Evolutionary conservation across 2,113 vertebrate species (phyloP).

Genomic region (Leucopsar rothschildi): DNA sequence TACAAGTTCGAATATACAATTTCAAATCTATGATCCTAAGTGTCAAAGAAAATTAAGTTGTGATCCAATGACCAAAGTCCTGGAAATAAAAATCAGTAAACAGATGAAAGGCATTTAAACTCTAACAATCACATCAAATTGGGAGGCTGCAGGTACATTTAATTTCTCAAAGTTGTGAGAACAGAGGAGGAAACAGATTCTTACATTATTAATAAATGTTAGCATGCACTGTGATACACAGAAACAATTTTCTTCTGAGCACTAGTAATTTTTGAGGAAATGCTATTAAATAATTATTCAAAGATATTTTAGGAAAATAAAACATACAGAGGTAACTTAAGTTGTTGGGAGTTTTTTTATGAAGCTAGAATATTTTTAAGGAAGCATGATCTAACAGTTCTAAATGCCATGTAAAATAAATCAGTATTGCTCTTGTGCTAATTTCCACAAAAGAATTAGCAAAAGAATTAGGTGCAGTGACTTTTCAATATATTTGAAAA

Average conservation of each 20-base stretch:
- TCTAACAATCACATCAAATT: not conserved
- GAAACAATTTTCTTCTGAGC: not conserved
- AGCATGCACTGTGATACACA: not conserved
- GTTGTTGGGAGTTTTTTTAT: not conserved
- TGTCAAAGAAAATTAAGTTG: not conserved
- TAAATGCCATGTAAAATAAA: not conserved
- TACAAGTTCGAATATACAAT: not conserved
- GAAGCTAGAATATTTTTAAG: not conserved
- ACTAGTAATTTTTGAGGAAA: not conserved
- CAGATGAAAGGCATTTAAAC: not conserved
- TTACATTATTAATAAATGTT: not conserved
- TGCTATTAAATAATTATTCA: not conserved
- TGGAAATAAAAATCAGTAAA: not conserved
- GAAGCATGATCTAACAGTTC: not conserved
- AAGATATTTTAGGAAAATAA: not conserved
- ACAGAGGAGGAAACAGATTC: not conserved
- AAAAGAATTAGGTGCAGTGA: not conserved
- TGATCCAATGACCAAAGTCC: not conserved
- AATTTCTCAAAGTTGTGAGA: not conserved
- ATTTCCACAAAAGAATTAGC: not conserved
- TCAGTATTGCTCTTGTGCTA: not conserved
- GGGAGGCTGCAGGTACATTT: not conserved
- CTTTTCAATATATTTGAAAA: not conserved
- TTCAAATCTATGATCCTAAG: not conserved
- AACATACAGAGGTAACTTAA: not conserved